Evolutionary conservation across 1,140 invertebrate genomes (phyloP), one percentile per base, ranked within the genome.

Genomic region (Polypedilum pembai): DNA sequence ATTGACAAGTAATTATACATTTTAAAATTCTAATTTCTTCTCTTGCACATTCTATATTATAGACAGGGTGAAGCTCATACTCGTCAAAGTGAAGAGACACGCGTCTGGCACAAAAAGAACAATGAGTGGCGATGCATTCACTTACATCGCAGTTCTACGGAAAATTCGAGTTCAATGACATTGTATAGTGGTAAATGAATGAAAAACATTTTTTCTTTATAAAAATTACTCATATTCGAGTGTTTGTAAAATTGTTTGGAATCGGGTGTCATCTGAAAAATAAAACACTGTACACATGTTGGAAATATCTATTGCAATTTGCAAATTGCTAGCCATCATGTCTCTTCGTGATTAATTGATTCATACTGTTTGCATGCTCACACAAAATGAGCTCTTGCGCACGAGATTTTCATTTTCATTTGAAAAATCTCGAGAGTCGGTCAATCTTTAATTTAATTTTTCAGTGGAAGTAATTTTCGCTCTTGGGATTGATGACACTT

Each of bases 61-160:
- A 18, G 20, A 69, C 90, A 92, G 84, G 94, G 94, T 65, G 86
- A 91, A 76, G 91, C 94, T 75, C 89, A 92, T 79, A 95, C 93
- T 41, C 88, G 91, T 77, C 94, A 96, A 80, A 90, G 90, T 76
- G 94, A 98, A 84, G 95, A 98, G 83, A 96, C 94, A 74, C 87
- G 95, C 75, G 92, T 97, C 73, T 98, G 95, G 95, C 94, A 96
- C 83, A 94, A 94, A 83, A 89, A 90, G 80, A 94, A 96, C 83
- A 91, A 90, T 84, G 96, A 95, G 85, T 98, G 95, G 95, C 93
- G 93, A 80, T 94, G 93, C 83, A 92, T 96, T 77, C 95, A 97
- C 85, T 94, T 94, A 81, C 95, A 97, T 84, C 90, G 94, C 82
- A 69, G 20, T 69, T 69, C 8, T 18, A 69, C 17, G 7, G 20